Base-by-base conservation (phyloP, 1,140 invertebrate genomes). In the Octopus sinensis region DNA sequence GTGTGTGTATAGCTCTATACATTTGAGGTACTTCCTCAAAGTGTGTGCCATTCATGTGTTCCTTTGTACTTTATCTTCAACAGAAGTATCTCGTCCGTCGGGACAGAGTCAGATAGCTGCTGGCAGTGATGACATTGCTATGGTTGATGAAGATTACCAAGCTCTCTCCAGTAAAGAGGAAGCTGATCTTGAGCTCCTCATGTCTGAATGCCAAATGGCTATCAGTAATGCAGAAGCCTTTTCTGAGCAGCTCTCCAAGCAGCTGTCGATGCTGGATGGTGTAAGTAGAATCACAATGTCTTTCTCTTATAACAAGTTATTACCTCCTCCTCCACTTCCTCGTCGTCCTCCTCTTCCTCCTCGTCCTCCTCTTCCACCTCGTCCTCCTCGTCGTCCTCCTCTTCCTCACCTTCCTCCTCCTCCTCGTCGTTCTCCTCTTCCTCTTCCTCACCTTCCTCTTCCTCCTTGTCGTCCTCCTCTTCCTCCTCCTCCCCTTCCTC, bases 171-270 rank as follows among this genome's bases (percentile, higher is more conserved):
- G 95, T 79, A 94, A 95, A 88, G 96, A 98, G 91, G 94, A 95
- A 88, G 89, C 92, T 30, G 95, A 96, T 89, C 90, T 96, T 78
- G 93, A 94, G 76, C 92, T 93, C 84, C 90, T 96, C 7, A 94
- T 96, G 90, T 91, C 92, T 0, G 92, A 94, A 83, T 95, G 94
- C 90, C 93, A 96, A 86, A 94, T 94, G 90, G 94, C 95, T 73
- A 95, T 96, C 79, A 94, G 94, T 80, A 95, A 96, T 92, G 96
- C 96, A 75, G 95, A 96, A 91, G 93, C 93, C 12, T 97, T 97
- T 90, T 95, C 96, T 92, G 94, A 95, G 88, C 94, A 94, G 83
- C 91, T 97, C 56, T 94, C 94, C 10, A 94, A 94, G 88, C 95
- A 96, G 90, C 89, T 97, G 13, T 95, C 94, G 54, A 92, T 95